These are phyloP conservation scores for Gallinago media DNA, from an alignment of 2,113 vertebrate genomes.

Conservation along the genomic window DNA sequence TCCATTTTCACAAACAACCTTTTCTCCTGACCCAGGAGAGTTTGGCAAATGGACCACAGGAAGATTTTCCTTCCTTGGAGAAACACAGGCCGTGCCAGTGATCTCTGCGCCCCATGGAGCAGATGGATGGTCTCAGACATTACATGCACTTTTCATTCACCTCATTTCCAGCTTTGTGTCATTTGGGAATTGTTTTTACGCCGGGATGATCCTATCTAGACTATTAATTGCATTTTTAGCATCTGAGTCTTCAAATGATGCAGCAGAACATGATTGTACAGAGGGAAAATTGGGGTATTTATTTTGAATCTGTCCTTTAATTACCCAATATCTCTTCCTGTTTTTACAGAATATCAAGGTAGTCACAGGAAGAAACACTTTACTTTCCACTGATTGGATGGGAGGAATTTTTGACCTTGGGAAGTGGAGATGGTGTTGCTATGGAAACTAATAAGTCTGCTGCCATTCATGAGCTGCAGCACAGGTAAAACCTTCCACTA, in stretches of 20 bases:
- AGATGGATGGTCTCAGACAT: not conserved
- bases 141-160: rapidly evolving
- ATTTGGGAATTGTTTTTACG: not conserved
- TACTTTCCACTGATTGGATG: slow-evolving; percentile 73
- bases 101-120: not conserved
- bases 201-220: not conserved
- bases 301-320: not conserved
- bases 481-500: slow-evolving; percentile 85
- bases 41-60: not conserved
- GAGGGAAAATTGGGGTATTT: not conserved
- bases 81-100: not conserved
- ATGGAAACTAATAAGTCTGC: slow-evolving; percentile 94
- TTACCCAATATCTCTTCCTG: slow-evolving; percentile 31
- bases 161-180: not conserved
- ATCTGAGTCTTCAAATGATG: not conserved
- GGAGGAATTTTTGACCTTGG: slow-evolving; percentile 90
- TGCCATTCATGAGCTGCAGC: slow-evolving; percentile 88
- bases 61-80: not conserved
- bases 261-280: not conserved
- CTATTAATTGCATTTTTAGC: not conserved
- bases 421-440: slow-evolving; percentile 94
- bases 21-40: not conserved
- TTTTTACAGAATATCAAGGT: slow-evolving; percentile 62
- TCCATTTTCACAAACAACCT: not conserved
- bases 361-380: slow-evolving; percentile 60